Base-by-base conservation (phyloP, 2,797 vertebrate species). In the Pipistrellus kuhlii region DNA sequence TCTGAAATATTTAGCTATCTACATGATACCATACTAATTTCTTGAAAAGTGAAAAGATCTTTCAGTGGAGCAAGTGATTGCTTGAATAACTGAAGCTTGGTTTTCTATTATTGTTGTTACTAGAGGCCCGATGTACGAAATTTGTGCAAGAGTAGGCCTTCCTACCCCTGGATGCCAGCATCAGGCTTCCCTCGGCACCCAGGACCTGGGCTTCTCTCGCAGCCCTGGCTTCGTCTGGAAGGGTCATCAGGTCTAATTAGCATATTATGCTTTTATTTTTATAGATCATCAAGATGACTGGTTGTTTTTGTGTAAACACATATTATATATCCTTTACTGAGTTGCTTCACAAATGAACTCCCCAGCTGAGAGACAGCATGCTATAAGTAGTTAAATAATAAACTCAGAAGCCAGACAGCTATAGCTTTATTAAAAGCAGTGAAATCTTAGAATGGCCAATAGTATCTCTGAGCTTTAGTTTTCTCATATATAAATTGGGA, bases 1-100 rank as follows among this genome's bases (percentile, higher is more conserved):
- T 83, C 66, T 80, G 87, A 94, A 90, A 75, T 91, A 80, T 59
- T 92, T 85, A 87, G 51, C 51, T 53, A 41, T 69, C 87, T 85
- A 88, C n/a, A 68, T 21, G 48, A 87, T 81, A 59, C 82, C 38
- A 32, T 81, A 94, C 27, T 73, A 93, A 91, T 55, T 75, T 41
- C 57, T 57, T 72, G 77, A 73, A 76, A 83, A 71, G 44, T 53
- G 73, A 73, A 57, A 87, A 93, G 38, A 17, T n/a, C 57, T 93
- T 84, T 81, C 64, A 27, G 51, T 27, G 23, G 35, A 89, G 64
- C 53, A 83, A 93, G n/a, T 21, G 51, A 88, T 51, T 59, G 44
- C n/a, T 53, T 71, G 59, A 20, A 35, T 15, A 10, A 69, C 21
- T 85, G 76, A 66, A 18, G 6, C n/a, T 72, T 84, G 69, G 13